Conservation (phyloP, 2,797 vertebrate genomes). For the Discoglossus pictus region DNA sequence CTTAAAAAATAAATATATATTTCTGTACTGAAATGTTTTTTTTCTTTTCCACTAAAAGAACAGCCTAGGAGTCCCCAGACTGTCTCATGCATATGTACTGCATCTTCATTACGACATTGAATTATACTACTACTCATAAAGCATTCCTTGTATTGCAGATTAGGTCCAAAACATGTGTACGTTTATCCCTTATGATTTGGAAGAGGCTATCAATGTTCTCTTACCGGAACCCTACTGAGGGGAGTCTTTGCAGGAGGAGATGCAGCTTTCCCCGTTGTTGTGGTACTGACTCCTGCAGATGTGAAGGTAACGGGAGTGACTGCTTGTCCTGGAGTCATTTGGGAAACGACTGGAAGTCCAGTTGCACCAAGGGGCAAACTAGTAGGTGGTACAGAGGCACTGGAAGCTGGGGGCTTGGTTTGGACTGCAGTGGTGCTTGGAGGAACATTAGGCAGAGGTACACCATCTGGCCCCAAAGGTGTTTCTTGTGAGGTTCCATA, state of each 20-base stretch:
- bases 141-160: too few species aligned
- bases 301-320: slow-evolving; percentile 75
- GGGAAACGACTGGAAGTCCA: slow-evolving; percentile 74
- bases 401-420: slow-evolving; percentile 75
- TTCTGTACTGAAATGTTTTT: too few species aligned
- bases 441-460: slow-evolving; percentile 64
- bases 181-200: too few species aligned
- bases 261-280: slow-evolving; percentile 62
- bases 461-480: slow-evolving; percentile 63
- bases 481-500: slow-evolving; percentile 70
- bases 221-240: slow-evolving; percentile 86
- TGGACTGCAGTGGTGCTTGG: slow-evolving; percentile 70
- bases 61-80: too few species aligned
- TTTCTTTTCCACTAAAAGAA: too few species aligned
- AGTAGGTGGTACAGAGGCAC: slow-evolving; percentile 76
- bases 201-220: slow-evolving; percentile 50
- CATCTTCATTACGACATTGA: too few species aligned
- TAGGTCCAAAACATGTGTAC: slow-evolving; percentile 89
- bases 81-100: too few species aligned
- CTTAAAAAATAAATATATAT: too few species aligned
- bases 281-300: slow-evolving; percentile 60
- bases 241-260: slow-evolving; percentile 83
- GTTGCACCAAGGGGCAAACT: slow-evolving; percentile 80
- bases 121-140: too few species aligned
- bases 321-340: slow-evolving; percentile 77